Evolutionary conservation across 2,888 invertebrate species (phyloP).

Genomic region (Scotopteryx bipunctaria): DNA sequence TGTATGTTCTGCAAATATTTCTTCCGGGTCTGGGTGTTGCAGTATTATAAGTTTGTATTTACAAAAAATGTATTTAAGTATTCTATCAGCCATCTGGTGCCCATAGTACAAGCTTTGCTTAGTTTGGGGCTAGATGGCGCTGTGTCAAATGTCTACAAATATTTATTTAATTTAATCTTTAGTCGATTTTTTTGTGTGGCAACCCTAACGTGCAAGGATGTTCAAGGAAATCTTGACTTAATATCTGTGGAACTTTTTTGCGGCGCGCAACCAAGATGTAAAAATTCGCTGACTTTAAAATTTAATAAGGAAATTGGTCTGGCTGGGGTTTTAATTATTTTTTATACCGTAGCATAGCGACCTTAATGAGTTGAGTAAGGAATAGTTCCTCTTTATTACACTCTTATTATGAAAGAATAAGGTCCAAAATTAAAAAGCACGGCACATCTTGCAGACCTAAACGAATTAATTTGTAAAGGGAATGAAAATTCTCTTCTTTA

Average conservation of each 20-base stretch:
- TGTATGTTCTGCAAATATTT: no score
- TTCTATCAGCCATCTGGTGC: no score
- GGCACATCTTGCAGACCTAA: neutral
- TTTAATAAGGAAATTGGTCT: constrained; percentile 38
- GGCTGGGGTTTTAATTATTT: constrained; percentile 38
- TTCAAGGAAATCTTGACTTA: constrained; percentile 35
- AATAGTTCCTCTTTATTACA: neutral
- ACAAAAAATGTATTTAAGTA: no score
- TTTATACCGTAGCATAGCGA: constrained; percentile 21
- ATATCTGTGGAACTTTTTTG: constrained; percentile 33
- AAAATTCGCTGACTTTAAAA: constrained; percentile 39
- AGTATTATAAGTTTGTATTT: no score
- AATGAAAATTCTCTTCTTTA: neutral
- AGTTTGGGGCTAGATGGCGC: no score
- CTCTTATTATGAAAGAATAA: constrained; percentile 2
- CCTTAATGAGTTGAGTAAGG: constrained; percentile 17
- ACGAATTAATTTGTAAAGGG: neutral
- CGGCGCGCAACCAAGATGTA: constrained; percentile 21
- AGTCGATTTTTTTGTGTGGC: neutral
- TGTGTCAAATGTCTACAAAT: no score
- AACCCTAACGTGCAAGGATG: constrained; percentile 30
- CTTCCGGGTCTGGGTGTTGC: no score
- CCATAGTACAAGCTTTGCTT: no score
- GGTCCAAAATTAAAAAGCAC: neutral
- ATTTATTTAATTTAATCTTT: no score